Evolutionary conservation across 2,797 vertebrate species (phyloP).

Genomic region (Gymnoscopelus microlampas): DNA sequence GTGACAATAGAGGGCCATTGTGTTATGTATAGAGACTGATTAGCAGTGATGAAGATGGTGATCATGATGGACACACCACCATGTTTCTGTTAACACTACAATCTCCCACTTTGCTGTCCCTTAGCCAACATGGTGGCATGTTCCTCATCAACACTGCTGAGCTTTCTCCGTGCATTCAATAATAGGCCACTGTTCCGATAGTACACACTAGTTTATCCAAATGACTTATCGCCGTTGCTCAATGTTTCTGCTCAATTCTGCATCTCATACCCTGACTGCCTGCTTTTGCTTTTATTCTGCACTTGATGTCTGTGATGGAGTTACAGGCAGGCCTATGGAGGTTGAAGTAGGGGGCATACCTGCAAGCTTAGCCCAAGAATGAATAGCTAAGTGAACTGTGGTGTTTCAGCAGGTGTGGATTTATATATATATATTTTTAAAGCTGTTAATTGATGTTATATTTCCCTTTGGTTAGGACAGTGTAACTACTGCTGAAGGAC

Average conservation of each 20-base stretch:
- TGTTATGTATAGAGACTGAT: too few relatives aligned
- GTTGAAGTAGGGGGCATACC: constrained; percentile 19
- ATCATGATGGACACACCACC: too few relatives aligned
- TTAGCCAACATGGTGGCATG: too few relatives aligned
- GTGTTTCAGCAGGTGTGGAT: constrained; percentile 21
- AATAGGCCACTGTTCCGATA: neutral
- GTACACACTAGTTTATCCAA: constrained; percentile 1
- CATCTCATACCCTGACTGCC: constrained; percentile 7
- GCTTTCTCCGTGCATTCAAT: too few relatives aligned
- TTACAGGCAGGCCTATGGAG: constrained; percentile 3
- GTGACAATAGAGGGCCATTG: too few relatives aligned
- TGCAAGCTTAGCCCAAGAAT: constrained; percentile 16
- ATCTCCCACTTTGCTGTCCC: too few relatives aligned
- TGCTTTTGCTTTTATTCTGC: constrained; percentile 24
- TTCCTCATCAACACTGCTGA: too few relatives aligned
- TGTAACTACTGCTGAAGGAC: constrained; percentile 61
- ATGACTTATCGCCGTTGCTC: constrained; percentile 10
- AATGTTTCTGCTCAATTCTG: constrained; percentile 25
- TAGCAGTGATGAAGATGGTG: too few relatives aligned
- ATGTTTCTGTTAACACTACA: too few relatives aligned
- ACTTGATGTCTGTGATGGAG: constrained; percentile 3
- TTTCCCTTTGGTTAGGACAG: constrained; percentile 57
- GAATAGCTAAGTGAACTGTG: constrained; percentile 22
- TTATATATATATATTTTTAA: constrained; percentile 62
- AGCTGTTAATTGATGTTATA: constrained; percentile 65